Base-by-base conservation (phyloP, 2,113 vertebrate species). In the Lichenostomus cassidix region DNA sequence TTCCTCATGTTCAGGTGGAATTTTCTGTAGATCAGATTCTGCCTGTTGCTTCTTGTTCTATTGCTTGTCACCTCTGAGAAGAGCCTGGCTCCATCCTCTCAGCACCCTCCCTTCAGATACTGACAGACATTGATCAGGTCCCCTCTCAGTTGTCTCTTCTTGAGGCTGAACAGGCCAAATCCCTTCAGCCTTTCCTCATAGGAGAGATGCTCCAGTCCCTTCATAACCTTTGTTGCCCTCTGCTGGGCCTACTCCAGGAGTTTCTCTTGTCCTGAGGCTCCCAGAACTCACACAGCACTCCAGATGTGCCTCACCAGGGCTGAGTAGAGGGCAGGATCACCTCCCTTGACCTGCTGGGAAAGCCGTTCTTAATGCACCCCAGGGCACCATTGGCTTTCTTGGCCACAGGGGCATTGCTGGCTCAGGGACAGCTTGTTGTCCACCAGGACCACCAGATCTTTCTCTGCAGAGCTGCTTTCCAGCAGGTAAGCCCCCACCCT, bases 281-380 rank as follows among this genome's bases (percentile, higher is more conserved):
- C 3, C 47, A 79, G 64, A 55, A 11, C 55, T 44, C 7, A 58
- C 42, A 35, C 55, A 77, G 19, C 12, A 77, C 4, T 2, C 39
- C 12, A 24, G 8, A 46, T 14, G 19, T 7, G 8, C 64, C 56
- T 62, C 47, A 41, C 12, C 49, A 41, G 47, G 10, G 6, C 49
- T 47, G 15, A 55, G 33, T 4, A 62, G 84, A 62, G n/a, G 65
- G 29, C 47, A 70, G 47, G 39, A 62, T 69, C 47, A 53, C 8
- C 24, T 70, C 2, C 10, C 7, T 55, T 0, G 0, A 2, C 20
- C 49, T 63, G 19, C 47, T 70, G 56, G 41, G 19, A 70, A 2
- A 33, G n/a, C 29, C 7, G 10, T 55, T 87, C 46, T 41, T 16
- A n/a, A 14, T 41, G 15, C 55, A 70, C 8, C 47, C n/a, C 56